Conservation (phyloP, 2,888 invertebrate species). For the Xanthostigma xanthostigma region DNA sequence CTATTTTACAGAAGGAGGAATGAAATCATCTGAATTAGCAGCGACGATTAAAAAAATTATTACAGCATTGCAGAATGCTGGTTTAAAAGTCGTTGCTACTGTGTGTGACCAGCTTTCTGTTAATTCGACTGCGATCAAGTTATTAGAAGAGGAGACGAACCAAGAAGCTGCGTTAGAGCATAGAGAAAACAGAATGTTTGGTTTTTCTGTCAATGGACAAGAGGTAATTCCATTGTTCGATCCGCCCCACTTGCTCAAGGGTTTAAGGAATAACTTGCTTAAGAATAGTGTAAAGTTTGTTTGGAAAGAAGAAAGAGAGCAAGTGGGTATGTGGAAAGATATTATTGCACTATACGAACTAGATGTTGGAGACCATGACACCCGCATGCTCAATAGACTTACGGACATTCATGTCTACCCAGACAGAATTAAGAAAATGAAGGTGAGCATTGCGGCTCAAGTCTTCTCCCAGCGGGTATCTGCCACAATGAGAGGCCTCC, state of each 20-base stretch:
- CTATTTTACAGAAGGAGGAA: conserved; percentile 7
- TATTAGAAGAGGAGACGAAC: conserved; percentile 2
- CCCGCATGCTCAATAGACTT: conserved; percentile 2
- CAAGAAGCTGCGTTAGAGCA: too few relatives aligned
- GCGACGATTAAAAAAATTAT: conserved; percentile 2
- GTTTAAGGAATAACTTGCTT: too few relatives aligned
- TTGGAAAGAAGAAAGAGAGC: background rate
- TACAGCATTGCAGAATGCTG: too few relatives aligned
- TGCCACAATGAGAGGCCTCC: too few relatives aligned
- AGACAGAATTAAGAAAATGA: too few relatives aligned
- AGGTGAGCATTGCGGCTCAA: too few relatives aligned
- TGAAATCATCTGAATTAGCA: conserved; percentile 2
- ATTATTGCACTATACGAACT: conserved; percentile 6
- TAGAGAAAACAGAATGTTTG: background rate
- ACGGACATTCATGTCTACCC: conserved; percentile 5
- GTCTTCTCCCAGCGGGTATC: too few relatives aligned
- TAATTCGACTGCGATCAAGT: conserved; percentile 8
- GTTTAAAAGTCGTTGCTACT: conserved; percentile 7
- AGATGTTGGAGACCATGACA: conserved; percentile 2
- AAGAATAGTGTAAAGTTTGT: background rate
- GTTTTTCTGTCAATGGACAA: conserved; percentile 2
- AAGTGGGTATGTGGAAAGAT: conserved; percentile 7
- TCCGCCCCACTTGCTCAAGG: conserved; percentile 8
- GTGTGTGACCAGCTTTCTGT: conserved; percentile 8
- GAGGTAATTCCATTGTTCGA: conserved; percentile 9